These are phyloP conservation scores for Acanthopagrus latus DNA, from an alignment of 2,797 vertebrate species.

Conservation along the genomic window DNA sequence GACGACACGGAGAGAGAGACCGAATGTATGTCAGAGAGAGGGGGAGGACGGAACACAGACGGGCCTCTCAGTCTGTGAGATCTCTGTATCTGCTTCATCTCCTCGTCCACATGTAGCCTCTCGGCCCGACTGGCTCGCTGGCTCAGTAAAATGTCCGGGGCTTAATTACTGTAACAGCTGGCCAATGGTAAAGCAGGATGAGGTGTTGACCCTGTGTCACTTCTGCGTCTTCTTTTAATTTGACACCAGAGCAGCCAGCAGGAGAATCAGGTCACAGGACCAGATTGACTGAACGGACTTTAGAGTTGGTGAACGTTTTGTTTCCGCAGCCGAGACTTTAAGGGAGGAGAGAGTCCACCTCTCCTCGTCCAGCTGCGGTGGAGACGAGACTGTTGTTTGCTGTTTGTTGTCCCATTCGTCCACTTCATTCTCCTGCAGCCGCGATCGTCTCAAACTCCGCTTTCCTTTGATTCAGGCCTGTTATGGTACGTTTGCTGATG, in stretches of 20 bases:
- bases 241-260: not conserved
- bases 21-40: constrained; percentile 12
- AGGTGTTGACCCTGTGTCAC: constrained; percentile 22
- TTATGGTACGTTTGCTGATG: no score
- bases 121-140: constrained; percentile 17
- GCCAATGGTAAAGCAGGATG: constrained; percentile 2
- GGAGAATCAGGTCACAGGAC: not conserved
- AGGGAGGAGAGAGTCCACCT: no score
- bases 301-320: not conserved
- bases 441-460: no score
- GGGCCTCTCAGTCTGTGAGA: constrained; percentile 2
- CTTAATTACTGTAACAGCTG: constrained; percentile 38
- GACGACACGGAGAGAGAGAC: not conserved
- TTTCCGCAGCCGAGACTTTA: not conserved
- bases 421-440: no score
- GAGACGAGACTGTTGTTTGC: no score
- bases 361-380: no score
- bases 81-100: not conserved
- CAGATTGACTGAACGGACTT: not conserved
- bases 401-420: no score
- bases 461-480: no score
- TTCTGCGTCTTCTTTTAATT: constrained; percentile 8
- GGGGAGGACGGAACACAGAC: not conserved
- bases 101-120: not conserved
- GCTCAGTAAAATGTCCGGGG: constrained; percentile 13